A percentile compares a stretch with the other conserved stretches of the same genome.
These are phyloP conservation scores for Neotoma lepida DNA, from an alignment of 2,113 vertebrate genomes.

Conservation along the genomic window DNA sequence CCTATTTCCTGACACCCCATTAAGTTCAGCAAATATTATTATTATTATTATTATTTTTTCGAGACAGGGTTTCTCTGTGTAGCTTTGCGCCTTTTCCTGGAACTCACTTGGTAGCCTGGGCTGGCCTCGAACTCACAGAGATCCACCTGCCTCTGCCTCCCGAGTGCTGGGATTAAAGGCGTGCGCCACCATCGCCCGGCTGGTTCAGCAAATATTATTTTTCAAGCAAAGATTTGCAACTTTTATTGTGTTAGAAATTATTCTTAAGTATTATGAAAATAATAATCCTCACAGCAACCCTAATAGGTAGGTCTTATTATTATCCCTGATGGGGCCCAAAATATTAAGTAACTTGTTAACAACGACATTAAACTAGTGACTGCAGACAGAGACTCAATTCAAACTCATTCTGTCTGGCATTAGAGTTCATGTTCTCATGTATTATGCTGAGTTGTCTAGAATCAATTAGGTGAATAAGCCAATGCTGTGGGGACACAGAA, in stretches of 20 bases:
- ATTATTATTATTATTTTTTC: no score
- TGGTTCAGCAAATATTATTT: not conserved
- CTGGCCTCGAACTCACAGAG: no score
- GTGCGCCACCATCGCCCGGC: no score
- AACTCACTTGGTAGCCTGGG: no score
- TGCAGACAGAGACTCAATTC: not conserved
- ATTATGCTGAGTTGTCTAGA: not conserved
- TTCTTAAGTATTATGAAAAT: not conserved
- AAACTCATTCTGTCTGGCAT: not conserved
- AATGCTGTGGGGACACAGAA: not conserved
- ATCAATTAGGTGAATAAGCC: not conserved
- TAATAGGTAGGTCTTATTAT: not conserved
- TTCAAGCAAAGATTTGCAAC: constrained; percentile 20
- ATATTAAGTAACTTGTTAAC: not conserved
- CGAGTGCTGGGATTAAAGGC: no score
- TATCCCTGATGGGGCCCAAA: not conserved
- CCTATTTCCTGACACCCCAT: not conserved
- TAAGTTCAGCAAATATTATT: not conserved
- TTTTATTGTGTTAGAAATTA: not conserved
- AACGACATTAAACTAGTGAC: not conserved
- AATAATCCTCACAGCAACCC: not conserved
- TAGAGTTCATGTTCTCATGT: not conserved
- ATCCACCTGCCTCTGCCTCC: no score
- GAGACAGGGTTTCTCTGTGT: no score
- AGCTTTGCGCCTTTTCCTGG: no score